These are phyloP conservation scores for Silurus meridionalis DNA, from an alignment of 2,113 vertebrate species.

Conservation along the genomic window DNA sequence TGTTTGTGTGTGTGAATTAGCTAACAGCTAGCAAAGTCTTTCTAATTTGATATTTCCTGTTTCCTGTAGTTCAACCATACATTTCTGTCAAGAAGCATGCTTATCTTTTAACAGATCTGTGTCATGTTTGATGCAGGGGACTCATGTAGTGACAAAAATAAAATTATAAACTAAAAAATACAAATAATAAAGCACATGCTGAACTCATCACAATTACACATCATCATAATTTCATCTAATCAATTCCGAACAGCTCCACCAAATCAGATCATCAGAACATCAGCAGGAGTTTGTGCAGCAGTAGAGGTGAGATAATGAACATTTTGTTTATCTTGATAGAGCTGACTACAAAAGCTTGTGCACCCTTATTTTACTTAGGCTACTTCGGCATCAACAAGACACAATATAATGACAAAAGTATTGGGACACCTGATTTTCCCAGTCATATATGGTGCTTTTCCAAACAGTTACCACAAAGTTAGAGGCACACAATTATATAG, in stretches of 20 bases:
- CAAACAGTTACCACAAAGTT: too few relatives aligned
- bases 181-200: neutral
- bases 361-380: neutral
- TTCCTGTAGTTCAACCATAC: constrained; percentile 20
- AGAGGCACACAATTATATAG: too few relatives aligned
- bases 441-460: too few relatives aligned
- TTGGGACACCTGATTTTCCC: too few relatives aligned
- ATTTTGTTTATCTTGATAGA: neutral
- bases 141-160: neutral
- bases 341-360: neutral
- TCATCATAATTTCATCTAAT: neutral
- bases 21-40: neutral
- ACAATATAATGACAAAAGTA: too few relatives aligned
- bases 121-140: neutral
- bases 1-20: neutral
- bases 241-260: neutral
- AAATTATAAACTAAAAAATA: neutral
- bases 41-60: constrained; percentile 11
- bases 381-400: neutral
- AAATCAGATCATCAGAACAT: neutral
- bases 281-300: neutral
- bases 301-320: neutral
- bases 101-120: neutral
- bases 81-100: neutral
- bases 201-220: neutral